Conservation (phyloP, 2,888 invertebrate species). For the Ctenicera cuprea region DNA sequence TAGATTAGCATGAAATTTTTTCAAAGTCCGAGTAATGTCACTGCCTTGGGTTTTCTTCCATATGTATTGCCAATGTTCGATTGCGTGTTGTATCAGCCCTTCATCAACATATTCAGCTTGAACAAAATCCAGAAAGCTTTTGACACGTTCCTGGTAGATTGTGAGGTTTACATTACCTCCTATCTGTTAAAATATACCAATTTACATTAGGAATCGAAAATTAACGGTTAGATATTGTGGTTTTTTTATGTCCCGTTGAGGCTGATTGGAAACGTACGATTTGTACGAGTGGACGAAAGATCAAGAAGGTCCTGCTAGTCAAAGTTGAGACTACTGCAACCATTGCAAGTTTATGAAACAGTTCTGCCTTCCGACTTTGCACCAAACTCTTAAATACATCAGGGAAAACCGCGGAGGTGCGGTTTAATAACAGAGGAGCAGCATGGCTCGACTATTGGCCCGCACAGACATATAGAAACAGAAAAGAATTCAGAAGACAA, state of each 20-base stretch:
- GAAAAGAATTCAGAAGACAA: too few relatives aligned
- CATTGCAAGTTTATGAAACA: too few relatives aligned
- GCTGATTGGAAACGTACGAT: background rate
- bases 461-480: too few relatives aligned
- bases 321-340: too few relatives aligned
- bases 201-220: background rate
- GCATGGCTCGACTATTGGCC: too few relatives aligned
- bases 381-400: too few relatives aligned
- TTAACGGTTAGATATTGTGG: too few relatives aligned
- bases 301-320: too few relatives aligned
- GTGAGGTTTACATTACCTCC: slow-evolving; percentile 57
- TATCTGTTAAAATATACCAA: slow-evolving; percentile 48
- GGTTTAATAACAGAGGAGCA: too few relatives aligned
- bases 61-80: slow-evolving; percentile 58
- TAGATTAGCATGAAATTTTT: slow-evolving; percentile 28
- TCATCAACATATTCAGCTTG: slow-evolving; percentile 55
- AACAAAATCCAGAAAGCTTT: slow-evolving; percentile 56
- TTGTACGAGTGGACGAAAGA: too few relatives aligned
- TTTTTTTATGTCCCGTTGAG: background rate
- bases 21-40: slow-evolving; percentile 21
- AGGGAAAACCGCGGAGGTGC: too few relatives aligned
- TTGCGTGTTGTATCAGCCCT: slow-evolving; percentile 51
- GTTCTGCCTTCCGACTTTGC: too few relatives aligned
- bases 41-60: slow-evolving; percentile 56
- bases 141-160: slow-evolving; percentile 54